Conservation (phyloP, 2,888 invertebrate species). For the Pasiphila rectangulata region DNA sequence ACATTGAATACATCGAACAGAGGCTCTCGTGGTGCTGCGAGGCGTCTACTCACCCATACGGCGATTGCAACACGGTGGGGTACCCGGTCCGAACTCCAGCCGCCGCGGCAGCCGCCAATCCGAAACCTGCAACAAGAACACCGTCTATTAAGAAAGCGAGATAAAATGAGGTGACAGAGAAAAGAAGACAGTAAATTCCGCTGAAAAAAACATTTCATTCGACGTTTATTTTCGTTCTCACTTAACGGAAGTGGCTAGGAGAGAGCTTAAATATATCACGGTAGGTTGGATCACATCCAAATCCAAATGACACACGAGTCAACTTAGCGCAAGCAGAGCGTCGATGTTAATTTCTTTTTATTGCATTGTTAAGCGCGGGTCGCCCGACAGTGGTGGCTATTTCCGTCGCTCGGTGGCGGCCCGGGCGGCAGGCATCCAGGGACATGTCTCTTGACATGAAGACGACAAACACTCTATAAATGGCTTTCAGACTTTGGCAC, state of each 20-base stretch:
- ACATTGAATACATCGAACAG: conserved; percentile 71
- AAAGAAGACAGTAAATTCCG: conserved; percentile 45
- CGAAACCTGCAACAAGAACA: conserved; percentile 68
- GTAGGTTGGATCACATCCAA: conserved; percentile 70
- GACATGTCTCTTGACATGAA: conserved; percentile 72
- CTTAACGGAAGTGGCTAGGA: conserved; percentile 72
- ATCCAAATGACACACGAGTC: conserved; percentile 78
- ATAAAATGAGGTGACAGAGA: conserved; percentile 43
- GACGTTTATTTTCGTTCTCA: conserved; percentile 68
- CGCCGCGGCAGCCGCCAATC: conserved; percentile 77
- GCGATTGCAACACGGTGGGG: conserved; percentile 88
- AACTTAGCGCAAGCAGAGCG: conserved; percentile 68
- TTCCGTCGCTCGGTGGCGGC: conserved; percentile 70
- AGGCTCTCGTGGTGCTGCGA: conserved; percentile 43
- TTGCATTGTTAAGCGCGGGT: conserved; percentile 79
- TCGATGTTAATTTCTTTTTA: conserved; percentile 80
- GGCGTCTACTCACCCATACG: conserved; percentile 88
- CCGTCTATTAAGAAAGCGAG: conserved; percentile 37
- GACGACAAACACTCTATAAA: conserved; percentile 77
- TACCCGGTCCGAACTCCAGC: conserved; percentile 89
- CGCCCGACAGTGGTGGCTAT: conserved; percentile 61
- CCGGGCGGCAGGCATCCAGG: conserved; percentile 71
- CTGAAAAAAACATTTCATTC: conserved; percentile 52
- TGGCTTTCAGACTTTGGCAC: conserved; percentile 68
- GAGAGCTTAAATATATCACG: conserved; percentile 65